A percentile compares a stretch with the other conserved stretches of the same genome.
phyloP scores from a whole-genome alignment of 2,113 vertebrate genomes.

The Brienomyrus longianalis region DNA sequence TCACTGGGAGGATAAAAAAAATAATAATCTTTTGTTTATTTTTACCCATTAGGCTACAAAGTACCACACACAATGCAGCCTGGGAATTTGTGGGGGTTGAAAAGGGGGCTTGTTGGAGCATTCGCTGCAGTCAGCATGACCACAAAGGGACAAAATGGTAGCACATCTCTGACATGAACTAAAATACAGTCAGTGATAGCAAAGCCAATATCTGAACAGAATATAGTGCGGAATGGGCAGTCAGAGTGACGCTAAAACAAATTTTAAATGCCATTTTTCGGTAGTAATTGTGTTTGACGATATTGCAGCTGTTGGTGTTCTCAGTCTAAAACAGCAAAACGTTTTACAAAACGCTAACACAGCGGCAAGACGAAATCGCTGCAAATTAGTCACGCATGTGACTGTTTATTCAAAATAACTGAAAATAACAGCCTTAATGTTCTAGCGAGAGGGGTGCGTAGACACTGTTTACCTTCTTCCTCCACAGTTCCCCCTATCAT shows the following conservation, averaged over 20 bases:
- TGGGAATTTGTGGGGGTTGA: background rate
- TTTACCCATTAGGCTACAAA: slow-evolving; percentile 1
- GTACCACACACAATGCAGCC: background rate
- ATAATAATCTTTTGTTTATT: background rate
- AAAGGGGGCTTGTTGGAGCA: background rate
- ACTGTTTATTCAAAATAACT: background rate
- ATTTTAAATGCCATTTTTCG: background rate
- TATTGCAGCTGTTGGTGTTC: background rate
- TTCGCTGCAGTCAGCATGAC: background rate
- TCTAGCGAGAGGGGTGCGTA: background rate
- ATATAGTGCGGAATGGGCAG: background rate
- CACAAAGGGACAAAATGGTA: background rate
- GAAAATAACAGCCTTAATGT: background rate
- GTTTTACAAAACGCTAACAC: background rate
- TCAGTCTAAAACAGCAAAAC: background rate
- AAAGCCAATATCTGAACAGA: background rate
- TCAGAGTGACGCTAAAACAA: background rate
- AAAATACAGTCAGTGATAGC: background rate
- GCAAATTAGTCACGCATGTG: background rate
- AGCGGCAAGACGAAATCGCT: background rate
- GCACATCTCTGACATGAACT: background rate
- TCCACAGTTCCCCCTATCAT: slow-evolving; percentile 69
- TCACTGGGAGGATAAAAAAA: slow-evolving; percentile 2
- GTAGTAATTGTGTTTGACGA: background rate
- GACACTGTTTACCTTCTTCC: background rate